Base-by-base conservation (phyloP, 2,113 vertebrate genomes). In the Hypomesus transpacificus region DNA sequence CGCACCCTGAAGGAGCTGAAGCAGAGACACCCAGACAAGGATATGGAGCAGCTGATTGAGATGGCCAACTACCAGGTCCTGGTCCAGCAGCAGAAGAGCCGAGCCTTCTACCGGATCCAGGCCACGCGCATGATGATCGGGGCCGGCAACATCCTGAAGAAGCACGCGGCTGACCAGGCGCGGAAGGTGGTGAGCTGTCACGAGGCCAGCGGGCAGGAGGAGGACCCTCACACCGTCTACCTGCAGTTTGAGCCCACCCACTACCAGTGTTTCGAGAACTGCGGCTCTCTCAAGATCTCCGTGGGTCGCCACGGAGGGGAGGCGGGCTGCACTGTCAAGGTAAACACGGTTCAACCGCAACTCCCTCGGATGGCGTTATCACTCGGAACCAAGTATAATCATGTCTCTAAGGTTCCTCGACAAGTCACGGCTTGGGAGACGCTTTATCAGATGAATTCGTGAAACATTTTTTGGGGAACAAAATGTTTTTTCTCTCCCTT, bases 71-170 rank as follows among this genome's bases (percentile, higher is more conserved):
- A 94, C 79, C 93, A 94, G 56, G 91, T 92, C 1, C 74, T 95
- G 76, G 90, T 93, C 46, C 93, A 94, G 54, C 94, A 94, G 62
- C 93, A 94, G 87, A 95, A 95, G 84, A 94, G 93, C 80, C 82
- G 94, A 3, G 94, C 94, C 39, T 95, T 95, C 80, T 95, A 94
- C 74, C 92, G 94, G 31, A 94, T 95, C 22, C 94, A 95, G 24
- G 94, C 94, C 65, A 95, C 94, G 0, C 92, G 94, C 50, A 94
- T 94, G 92, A 94, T 95, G 93, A 95, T 93, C 1, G 94, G 94
- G 17, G 94, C 93, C 0, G 94, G 94, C 0, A 94, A 95, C 87
- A 93, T 95, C 67, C 80, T 95, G 69, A 95, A 94, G 74, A 93
- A 93, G 71, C 94, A 95, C 8, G 94, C 93, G 0, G 93, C 94